Percentiles rank a stretch among this genome's conserved stretches.
These are phyloP conservation scores for Trachelipus rathkii DNA, from an alignment of 1,140 invertebrate genomes.

Conservation along the genomic window DNA sequence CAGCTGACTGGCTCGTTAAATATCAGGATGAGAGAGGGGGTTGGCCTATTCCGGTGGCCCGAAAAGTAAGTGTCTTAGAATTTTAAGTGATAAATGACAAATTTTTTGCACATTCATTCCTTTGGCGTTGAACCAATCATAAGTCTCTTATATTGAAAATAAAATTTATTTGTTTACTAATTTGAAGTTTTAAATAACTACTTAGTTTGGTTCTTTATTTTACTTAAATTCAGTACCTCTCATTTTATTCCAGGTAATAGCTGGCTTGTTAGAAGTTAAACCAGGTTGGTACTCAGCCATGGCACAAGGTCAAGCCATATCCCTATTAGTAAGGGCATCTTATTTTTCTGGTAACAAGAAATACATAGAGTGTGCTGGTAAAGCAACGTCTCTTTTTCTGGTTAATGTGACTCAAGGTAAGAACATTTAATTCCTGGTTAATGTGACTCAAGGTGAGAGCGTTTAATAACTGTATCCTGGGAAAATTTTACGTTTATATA, in stretches of 20 bases:
- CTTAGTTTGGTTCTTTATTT: too few relatives aligned
- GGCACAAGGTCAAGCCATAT: constrained; percentile 95
- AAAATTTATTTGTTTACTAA: too few relatives aligned
- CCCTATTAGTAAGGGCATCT: constrained; percentile 83
- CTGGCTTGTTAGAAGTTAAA: constrained; percentile 69
- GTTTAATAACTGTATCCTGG: background rate
- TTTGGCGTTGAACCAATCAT: too few relatives aligned
- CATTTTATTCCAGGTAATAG: constrained; percentile 53
- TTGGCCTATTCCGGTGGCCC: constrained; percentile 80
- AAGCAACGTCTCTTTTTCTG: constrained; percentile 75
- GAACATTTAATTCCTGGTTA: too few relatives aligned
- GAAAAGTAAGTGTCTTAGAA: constrained; percentile 57
- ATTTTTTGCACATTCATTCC: too few relatives aligned
- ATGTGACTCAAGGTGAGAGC: constrained; percentile 25
- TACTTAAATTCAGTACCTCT: too few relatives aligned
- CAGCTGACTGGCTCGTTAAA: constrained; percentile 86
- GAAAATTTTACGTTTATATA: background rate
- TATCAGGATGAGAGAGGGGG: constrained; percentile 82
- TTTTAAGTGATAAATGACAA: too few relatives aligned
- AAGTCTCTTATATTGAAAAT: too few relatives aligned
- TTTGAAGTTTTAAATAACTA: too few relatives aligned
- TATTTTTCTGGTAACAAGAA: constrained; percentile 68
- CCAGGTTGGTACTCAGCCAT: constrained; percentile 95
- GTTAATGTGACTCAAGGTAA: constrained; percentile 50
- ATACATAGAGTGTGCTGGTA: constrained; percentile 75